Evolutionary conservation across 2,888 invertebrate species (phyloP).

Genomic region (Apeira syringaria): DNA sequence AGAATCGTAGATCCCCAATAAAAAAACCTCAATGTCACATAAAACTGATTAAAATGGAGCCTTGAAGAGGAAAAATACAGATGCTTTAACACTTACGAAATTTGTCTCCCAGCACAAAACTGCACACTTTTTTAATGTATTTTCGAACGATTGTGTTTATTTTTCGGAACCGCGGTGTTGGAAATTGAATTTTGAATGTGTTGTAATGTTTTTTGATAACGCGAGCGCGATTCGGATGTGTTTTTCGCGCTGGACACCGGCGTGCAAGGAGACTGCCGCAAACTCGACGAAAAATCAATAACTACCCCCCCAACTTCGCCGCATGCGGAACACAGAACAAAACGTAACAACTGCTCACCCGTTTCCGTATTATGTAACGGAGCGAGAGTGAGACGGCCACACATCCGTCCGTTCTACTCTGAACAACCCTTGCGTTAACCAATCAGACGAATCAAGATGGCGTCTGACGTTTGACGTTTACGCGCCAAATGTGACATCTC

Average conservation of each 20-base stretch:
- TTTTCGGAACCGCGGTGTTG: constrained; percentile 35
- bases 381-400: constrained; percentile 57
- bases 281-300: constrained; percentile 79
- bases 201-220: constrained; percentile 55
- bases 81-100: constrained; percentile 64
- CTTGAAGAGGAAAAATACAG: constrained; percentile 46
- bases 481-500: constrained; percentile 77
- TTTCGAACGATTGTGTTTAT: constrained; percentile 32
- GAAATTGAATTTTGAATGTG: constrained; percentile 48
- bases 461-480: constrained; percentile 76
- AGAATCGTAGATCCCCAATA: constrained; percentile 31
- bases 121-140: constrained; percentile 53
- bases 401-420: constrained; percentile 45
- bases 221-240: constrained; percentile 69
- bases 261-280: constrained; percentile 77
- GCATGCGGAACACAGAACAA: constrained; percentile 75
- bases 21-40: constrained; percentile 42
- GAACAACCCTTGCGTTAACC: constrained; percentile 63
- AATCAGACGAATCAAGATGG: constrained; percentile 66
- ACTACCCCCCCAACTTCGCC: constrained; percentile 65
- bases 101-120: constrained; percentile 61
- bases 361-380: constrained; percentile 78
- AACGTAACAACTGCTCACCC: constrained; percentile 71
- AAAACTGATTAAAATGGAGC: constrained; percentile 57
- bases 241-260: constrained; percentile 80